A percentile compares a stretch with the other conserved stretches of the same genome.
phyloP scores from a whole-genome alignment of 37 sponge, comb jelly and placozoan species.

The Amphimedon queenslandica region DNA sequence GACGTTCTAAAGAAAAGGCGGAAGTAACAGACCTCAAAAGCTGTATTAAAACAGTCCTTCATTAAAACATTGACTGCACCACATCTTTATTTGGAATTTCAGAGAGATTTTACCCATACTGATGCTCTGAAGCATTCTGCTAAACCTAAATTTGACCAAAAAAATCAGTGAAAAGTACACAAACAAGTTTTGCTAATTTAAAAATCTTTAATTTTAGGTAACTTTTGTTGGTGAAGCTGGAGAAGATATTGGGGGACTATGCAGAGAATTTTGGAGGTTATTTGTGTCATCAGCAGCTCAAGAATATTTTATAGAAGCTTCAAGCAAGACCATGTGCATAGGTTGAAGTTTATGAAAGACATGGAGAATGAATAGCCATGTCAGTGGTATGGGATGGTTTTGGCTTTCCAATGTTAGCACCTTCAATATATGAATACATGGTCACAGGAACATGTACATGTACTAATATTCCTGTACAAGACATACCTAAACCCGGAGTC shows the following conservation, averaged over 20 bases:
- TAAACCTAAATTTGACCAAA: background rate
- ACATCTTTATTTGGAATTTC: background rate
- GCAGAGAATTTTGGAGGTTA: background rate
- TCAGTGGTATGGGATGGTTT: background rate
- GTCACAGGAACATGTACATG: background rate
- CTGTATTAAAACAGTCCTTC: background rate
- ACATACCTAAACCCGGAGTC: no score
- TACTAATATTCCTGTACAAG: no score
- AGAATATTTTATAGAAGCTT: background rate
- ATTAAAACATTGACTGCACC: background rate
- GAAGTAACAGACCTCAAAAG: no score
- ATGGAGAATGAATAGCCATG: background rate
- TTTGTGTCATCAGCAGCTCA: background rate
- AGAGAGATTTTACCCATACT: background rate
- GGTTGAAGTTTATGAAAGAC: background rate
- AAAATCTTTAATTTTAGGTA: background rate
- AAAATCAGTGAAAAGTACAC: background rate
- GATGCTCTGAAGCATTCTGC: background rate
- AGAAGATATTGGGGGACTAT: background rate
- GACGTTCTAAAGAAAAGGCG: no score
- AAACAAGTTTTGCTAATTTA: no score
- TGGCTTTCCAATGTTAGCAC: background rate
- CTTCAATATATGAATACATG: background rate
- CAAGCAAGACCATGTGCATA: background rate
- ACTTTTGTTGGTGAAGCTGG: conserved; percentile 2